These are phyloP conservation scores for Delia radicum DNA, from an alignment of 1,140 invertebrate species.

Conservation along the genomic window DNA sequence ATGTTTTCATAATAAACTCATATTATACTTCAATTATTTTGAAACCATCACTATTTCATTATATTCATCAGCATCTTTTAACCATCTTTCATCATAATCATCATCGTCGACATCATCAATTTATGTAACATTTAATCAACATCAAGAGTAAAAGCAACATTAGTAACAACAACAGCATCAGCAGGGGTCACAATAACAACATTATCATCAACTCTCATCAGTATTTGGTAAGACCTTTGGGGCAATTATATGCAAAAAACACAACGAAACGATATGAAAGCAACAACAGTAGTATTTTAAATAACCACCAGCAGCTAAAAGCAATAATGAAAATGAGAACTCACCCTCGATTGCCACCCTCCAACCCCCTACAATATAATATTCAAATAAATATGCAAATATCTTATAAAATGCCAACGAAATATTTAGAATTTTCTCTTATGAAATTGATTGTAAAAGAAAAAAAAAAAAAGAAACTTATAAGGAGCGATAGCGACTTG, in stretches of 20 bases:
- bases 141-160: too few species aligned
- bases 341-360: not conserved
- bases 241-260: constrained; percentile 15
- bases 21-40: not conserved
- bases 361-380: not conserved
- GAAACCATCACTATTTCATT: not conserved
- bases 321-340: not conserved
- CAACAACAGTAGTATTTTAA: not conserved
- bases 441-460: constrained; percentile 1
- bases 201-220: not conserved
- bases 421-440: not conserved
- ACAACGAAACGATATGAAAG: not conserved
- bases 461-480: not conserved
- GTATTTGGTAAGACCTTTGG: not conserved
- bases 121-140: constrained; percentile 16
- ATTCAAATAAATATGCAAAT: constrained; percentile 2
- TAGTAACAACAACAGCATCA: not conserved
- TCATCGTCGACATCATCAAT: not conserved
- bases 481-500: not conserved
- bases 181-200: not conserved
- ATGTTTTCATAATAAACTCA: not conserved
- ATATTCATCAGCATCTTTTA: not conserved
- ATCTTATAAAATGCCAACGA: not conserved
- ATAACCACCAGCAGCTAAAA: not conserved
- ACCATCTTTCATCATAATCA: not conserved